Evolutionary conservation across 1,140 invertebrate species (phyloP).

Genomic region (Drosophila arizonae): DNA sequence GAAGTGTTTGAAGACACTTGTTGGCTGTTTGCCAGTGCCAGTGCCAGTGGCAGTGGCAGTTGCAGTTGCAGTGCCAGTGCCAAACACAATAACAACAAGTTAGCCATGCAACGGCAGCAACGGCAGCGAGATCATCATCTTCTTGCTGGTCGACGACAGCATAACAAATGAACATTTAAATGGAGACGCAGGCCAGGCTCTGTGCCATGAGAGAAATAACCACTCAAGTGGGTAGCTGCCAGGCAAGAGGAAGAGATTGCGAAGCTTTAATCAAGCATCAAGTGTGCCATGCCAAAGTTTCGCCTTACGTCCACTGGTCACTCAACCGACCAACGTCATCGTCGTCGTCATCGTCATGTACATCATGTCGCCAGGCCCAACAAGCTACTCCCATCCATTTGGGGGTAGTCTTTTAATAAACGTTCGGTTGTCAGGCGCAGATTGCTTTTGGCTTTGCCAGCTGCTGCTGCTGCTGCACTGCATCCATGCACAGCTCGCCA

Average conservation of each 20-base stretch:
- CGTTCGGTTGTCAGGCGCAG: conserved; percentile 72
- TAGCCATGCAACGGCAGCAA: conserved; percentile 20
- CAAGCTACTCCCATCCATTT: conserved; percentile 44
- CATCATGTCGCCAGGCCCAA: conserved; percentile 45
- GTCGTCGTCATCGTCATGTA: conserved; percentile 48
- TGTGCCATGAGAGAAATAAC: conserved; percentile 15
- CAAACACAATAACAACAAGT: conserved; percentile 22
- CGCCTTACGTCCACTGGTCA: conserved; percentile 30
- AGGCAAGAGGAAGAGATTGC: conserved; percentile 26
- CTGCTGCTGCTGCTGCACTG: conserved; percentile 32
- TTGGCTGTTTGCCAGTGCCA: conserved; percentile 65
- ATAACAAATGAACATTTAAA: conserved; percentile 81
- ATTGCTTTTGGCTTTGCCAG: conserved; percentile 54
- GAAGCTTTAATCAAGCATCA: conserved; percentile 74
- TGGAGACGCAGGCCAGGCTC: conserved; percentile 58
- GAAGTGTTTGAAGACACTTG: conserved; percentile 77
- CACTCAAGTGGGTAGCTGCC: conserved; percentile 40
- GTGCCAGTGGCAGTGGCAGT: background rate
- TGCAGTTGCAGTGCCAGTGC: background rate
- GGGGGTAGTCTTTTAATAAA: conserved; percentile 58
- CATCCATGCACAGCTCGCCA: conserved; percentile 35
- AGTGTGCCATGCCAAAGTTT: conserved; percentile 53
- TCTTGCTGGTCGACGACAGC: conserved; percentile 64
- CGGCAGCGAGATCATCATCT: conserved; percentile 39
- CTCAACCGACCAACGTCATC: conserved; percentile 48